phyloP scores from a whole-genome alignment of 2,113 vertebrate species.

The Amphiprion ocellaris region DNA sequence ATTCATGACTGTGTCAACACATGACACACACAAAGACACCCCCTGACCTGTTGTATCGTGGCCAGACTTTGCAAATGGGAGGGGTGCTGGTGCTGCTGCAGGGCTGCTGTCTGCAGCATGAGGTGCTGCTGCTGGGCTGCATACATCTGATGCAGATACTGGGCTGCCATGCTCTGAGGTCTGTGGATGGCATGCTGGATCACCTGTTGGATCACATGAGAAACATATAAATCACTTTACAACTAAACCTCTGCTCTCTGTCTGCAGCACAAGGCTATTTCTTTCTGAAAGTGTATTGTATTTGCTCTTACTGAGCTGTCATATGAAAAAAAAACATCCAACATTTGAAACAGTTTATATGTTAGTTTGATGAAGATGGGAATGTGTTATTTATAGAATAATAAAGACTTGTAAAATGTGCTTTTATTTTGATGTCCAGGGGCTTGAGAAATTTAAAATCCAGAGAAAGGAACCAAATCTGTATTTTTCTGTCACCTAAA shows the following conservation, averaged over 20 bases:
- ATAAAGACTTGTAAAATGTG: too few species aligned
- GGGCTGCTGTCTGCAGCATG: conserved; percentile 93
- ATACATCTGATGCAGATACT: conserved; percentile 97
- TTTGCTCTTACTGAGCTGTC: too few species aligned
- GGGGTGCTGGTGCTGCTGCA: conserved; percentile 89
- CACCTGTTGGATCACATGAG: conserved; percentile 80
- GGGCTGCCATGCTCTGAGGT: conserved; percentile 92
- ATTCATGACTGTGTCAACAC: not conserved
- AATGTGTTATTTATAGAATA: too few species aligned
- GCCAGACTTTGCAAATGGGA: conserved; percentile 88
- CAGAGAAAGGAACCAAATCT: too few species aligned
- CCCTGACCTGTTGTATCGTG: conserved; percentile 89
- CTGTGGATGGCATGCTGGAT: conserved; percentile 95
- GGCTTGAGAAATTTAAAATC: too few species aligned
- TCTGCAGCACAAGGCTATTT: too few species aligned
- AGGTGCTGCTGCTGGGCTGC: conserved; percentile 96
- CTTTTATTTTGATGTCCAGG: too few species aligned
- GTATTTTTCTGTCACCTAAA: too few species aligned
- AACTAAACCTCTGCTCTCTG: not conserved
- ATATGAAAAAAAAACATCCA: too few species aligned
- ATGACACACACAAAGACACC: not conserved
- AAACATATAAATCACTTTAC: not conserved
- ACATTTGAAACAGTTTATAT: too few species aligned
- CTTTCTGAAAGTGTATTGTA: too few species aligned
- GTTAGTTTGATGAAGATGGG: too few species aligned